phyloP scores from a whole-genome alignment of 2,797 vertebrate genomes.

The Chelidonichthys spinosus region DNA sequence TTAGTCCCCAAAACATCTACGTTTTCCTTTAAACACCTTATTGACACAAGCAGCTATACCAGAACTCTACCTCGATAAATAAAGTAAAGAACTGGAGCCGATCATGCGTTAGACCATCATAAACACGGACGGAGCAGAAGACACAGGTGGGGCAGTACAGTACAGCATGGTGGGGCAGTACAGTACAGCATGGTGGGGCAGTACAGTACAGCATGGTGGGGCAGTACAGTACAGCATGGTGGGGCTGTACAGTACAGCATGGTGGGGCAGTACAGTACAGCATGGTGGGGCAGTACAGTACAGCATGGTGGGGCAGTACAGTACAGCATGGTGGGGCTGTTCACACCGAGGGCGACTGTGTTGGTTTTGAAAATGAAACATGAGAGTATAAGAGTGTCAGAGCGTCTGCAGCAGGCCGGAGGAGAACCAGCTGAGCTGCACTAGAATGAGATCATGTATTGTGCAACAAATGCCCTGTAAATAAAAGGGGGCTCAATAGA shows the following conservation, averaged over 20 bases:
- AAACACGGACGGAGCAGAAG: constrained; percentile 13
- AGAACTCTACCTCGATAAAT: background rate
- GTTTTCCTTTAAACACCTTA: background rate
- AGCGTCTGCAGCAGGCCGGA: constrained; percentile 18
- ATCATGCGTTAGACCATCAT: too few relatives aligned
- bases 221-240: background rate
- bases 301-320: background rate
- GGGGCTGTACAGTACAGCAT: too few relatives aligned
- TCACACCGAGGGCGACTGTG: background rate
- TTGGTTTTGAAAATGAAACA: constrained; percentile 45
- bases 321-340: background rate
- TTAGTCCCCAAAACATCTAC: background rate
- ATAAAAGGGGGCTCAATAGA: constrained; percentile 27
- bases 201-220: background rate
- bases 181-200: too few relatives aligned
- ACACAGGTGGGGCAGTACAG: constrained; percentile 20
- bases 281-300: background rate
- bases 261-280: background rate
- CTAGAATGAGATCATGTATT: constrained; percentile 51
- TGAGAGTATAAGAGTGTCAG: constrained; percentile 18
- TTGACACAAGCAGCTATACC: background rate
- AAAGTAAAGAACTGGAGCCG: background rate
- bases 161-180: background rate
- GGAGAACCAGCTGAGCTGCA: constrained; percentile 18
- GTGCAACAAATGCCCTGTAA: constrained; percentile 45